Evolutionary conservation across 2,113 vertebrate genomes (phyloP), one percentile per base, ranked within the genome.

Genomic region (Amia ocellicauda): DNA sequence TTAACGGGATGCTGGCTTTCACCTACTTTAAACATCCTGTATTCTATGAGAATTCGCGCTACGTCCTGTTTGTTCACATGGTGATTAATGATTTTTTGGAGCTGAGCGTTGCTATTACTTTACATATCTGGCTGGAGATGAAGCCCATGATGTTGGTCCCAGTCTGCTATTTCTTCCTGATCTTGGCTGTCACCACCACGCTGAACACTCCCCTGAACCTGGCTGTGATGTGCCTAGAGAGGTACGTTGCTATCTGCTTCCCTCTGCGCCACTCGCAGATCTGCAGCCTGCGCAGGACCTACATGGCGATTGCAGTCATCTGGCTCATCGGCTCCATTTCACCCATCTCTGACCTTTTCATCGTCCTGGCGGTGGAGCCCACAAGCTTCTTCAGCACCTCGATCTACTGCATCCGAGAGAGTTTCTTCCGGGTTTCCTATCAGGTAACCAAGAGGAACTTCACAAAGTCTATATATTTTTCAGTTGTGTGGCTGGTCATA

Each of bases 61-160:
- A 85, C 2, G 66, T 84, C 27, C 72, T 85, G n/a, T 84, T 78
- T 53, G 74, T 81, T 53, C 78, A 84, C 19, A 51, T 85, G 60
- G 82, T 85, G 20, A 68, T 84, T 41, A 84, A 74, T 10, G 82
- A 85, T 47, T 81, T 80, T 47, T 68, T 85, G 2, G 54, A 80
- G 79, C 50, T 85, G 36, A 69, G 50, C 0, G 0, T 74, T 5
- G 67, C 70, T 29, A 68, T 79, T 17, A 16, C 11, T 11, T 49
- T 67, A 23, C 31, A 61, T 80, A 62, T 67, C 66, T 28, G 58
- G 81, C 28, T 0, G 75, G 3, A 67, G 16, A 14, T 53, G 20
- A 19, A 19, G 10, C 20, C 11, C 2, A 22, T 4, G 9, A 23
- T 53, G 4, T 19, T 19, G 5, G 51, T 23, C 24, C 20, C 20